Evolutionary conservation across 2,888 invertebrate species (phyloP).

Genomic region (Trichopria drosophilae): DNA sequence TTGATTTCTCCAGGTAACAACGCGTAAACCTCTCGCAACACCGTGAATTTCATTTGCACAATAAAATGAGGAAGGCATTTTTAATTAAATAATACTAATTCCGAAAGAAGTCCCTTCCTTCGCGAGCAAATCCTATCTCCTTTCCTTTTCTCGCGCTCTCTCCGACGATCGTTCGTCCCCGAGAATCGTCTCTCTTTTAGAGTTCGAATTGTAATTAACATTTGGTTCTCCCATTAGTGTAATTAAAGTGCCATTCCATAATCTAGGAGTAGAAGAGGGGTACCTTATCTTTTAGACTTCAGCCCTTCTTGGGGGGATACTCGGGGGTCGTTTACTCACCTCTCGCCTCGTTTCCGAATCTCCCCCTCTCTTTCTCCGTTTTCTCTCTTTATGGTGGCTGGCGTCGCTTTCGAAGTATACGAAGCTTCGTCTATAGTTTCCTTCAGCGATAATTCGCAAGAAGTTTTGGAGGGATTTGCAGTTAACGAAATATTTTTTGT

Average conservation of each 20-base stretch:
- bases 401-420: constrained; percentile 33
- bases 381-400: constrained; percentile 32
- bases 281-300: constrained; percentile 59
- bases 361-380: constrained; percentile 37
- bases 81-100: constrained; percentile 59
- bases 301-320: constrained; percentile 45
- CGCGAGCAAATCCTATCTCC: constrained; percentile 43
- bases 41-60: no score
- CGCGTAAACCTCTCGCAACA: no score
- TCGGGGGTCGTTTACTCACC: constrained; percentile 46
- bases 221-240: constrained; percentile 76
- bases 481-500: no score
- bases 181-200: constrained; percentile 63
- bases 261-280: constrained; percentile 59
- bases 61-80: constrained; percentile 51
- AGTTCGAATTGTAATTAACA: constrained; percentile 76
- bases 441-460: constrained; percentile 53
- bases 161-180: constrained; percentile 33
- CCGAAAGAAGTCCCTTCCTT: constrained; percentile 47
- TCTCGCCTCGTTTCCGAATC: constrained; percentile 35
- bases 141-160: constrained; percentile 38
- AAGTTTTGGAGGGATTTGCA: no score
- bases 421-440: constrained; percentile 46
- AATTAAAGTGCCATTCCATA: constrained; percentile 74
- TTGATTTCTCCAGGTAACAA: no score